A percentile compares a stretch with the other conserved stretches of the same genome.
Evolutionary conservation across 1,140 invertebrate genomes (phyloP).

Genomic region (Bombus breviceps): DNA sequence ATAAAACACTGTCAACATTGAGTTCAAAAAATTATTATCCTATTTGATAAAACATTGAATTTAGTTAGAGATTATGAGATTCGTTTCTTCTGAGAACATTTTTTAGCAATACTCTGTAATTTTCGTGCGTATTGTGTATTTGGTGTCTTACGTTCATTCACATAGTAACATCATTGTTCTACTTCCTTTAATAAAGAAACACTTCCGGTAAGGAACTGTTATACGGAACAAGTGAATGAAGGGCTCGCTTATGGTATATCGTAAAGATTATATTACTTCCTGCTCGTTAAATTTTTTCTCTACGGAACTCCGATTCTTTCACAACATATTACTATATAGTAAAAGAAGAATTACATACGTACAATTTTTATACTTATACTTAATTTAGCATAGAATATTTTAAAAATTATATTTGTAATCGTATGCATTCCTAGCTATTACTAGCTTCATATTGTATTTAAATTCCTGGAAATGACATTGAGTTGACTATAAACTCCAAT

Average conservation of each 20-base stretch:
- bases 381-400: too few species aligned
- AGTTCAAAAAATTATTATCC: not conserved
- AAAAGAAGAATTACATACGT: not conserved
- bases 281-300: not conserved
- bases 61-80: not conserved
- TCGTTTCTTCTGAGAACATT: not conserved
- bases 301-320: not conserved
- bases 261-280: conserved; percentile 6
- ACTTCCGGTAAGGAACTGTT: conserved; percentile 28
- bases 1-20: not conserved
- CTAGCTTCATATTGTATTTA: not conserved
- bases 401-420: not conserved
- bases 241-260: not conserved
- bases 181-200: conserved; percentile 27
- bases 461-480: not conserved
- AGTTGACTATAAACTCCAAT: not conserved
- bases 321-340: not conserved
- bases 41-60: not conserved
- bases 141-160: not conserved
- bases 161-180: not conserved
- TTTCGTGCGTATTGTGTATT: not conserved
- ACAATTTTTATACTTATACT: too few species aligned
- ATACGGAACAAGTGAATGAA: conserved; percentile 7
- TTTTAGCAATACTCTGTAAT: not conserved
- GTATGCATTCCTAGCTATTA: not conserved